Percentiles rank a stretch among this genome's conserved stretches.
These are phyloP conservation scores for Clitarchus hookeri DNA, from an alignment of 2,888 invertebrate genomes.

Conservation along the genomic window DNA sequence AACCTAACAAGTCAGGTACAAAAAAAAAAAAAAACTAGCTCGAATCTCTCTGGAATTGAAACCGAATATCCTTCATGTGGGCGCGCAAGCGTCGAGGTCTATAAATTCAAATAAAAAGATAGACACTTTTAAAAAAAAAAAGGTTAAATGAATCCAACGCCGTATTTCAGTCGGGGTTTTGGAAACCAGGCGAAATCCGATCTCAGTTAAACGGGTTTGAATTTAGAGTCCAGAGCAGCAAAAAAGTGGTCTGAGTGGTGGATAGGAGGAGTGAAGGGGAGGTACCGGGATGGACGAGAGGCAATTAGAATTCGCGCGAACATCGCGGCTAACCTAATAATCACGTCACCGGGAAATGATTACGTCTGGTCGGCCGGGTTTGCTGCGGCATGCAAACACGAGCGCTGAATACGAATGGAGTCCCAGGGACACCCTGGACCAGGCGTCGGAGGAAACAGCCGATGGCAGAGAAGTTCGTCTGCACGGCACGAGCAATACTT, in stretches of 20 bases:
- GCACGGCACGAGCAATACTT: too few species aligned
- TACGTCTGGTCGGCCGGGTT: not conserved
- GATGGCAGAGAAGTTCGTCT: too few species aligned
- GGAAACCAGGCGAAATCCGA: not conserved
- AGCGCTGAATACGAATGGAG: not conserved
- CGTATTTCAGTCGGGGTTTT: too few species aligned
- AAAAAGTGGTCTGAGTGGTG: not conserved
- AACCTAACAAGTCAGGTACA: too few species aligned
- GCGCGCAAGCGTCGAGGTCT: too few species aligned
- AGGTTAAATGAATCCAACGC: too few species aligned
- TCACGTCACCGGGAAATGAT: not conserved
- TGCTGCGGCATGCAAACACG: not conserved
- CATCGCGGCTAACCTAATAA: constrained; percentile 7
- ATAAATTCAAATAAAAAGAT: too few species aligned
- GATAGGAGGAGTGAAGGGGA: not conserved
- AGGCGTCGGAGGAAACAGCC: too few species aligned
- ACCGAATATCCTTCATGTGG: too few species aligned
- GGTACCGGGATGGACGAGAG: not conserved
- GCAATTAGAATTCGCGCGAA: not conserved
- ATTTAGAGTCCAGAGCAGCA: not conserved
- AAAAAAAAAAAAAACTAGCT: too few species aligned
- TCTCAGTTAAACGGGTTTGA: constrained; percentile 8
- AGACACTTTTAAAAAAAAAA: too few species aligned
- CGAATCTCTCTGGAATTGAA: too few species aligned
- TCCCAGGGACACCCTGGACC: not conserved